Evolutionary conservation across 2,797 vertebrate species (phyloP).

Genomic region (Malacoctenus gilli): DNA sequence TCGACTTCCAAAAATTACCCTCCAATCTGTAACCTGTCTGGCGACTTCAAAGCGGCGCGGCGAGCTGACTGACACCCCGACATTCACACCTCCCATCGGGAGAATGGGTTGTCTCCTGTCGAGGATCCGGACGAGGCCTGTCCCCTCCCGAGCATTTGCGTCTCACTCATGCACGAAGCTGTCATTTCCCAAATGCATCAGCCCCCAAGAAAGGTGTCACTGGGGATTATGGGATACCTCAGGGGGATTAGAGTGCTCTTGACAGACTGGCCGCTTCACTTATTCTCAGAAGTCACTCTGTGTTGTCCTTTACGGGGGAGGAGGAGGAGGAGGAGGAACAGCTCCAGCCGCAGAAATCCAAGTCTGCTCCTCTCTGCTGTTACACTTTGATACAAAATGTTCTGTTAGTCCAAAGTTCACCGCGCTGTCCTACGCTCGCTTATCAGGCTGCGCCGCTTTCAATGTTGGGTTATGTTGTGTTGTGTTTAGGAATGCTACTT

Average conservation of each 20-base stretch:
- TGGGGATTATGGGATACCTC: slow-evolving; percentile 73
- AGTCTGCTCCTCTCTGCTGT: not conserved
- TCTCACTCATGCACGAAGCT: slow-evolving; percentile 71
- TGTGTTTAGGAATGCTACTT: no score
- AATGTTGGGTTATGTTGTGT: no score
- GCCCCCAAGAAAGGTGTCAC: slow-evolving; percentile 67
- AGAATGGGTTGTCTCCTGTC: slow-evolving; percentile 54
- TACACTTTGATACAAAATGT: slow-evolving; percentile 6
- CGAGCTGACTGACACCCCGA: slow-evolving; percentile 60
- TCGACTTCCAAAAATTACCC: slow-evolving; percentile 46
- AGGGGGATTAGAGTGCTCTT: slow-evolving; percentile 68
- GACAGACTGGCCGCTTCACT: slow-evolving; percentile 67
- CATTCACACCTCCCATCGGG: slow-evolving; percentile 54
- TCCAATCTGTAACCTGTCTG: slow-evolving; percentile 36
- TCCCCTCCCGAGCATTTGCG: slow-evolving; percentile 49
- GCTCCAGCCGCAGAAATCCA: slow-evolving; percentile 2
- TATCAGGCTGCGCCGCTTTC: no score
- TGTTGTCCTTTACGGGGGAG: slow-evolving; percentile 21
- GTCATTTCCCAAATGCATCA: slow-evolving; percentile 69
- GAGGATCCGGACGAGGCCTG: slow-evolving; percentile 57
- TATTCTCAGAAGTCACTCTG: slow-evolving; percentile 51
- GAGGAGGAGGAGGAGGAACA: slow-evolving; percentile 7
- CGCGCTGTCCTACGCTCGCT: no score
- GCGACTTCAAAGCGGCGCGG: slow-evolving; percentile 46
- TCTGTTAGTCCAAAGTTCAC: no score